These are phyloP conservation scores for Orientallactaga sibirica DNA, from an alignment of 2,797 vertebrate species.

Conservation along the genomic window DNA sequence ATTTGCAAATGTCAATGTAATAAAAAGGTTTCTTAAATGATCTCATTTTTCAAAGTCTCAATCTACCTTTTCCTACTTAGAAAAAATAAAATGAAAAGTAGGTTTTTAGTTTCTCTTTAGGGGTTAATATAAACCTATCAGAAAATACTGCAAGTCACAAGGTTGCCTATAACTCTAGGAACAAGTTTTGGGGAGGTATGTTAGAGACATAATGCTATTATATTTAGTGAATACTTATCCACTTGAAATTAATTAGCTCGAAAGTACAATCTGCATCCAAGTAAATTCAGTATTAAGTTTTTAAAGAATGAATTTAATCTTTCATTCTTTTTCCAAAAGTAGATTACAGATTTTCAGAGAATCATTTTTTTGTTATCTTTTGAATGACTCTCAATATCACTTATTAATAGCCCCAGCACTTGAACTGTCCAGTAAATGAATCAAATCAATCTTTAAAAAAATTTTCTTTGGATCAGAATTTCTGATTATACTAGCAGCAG, in stretches of 20 bases:
- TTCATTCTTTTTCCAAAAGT: not conserved
- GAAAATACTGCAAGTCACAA: not conserved
- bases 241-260: slow-evolving; percentile 8
- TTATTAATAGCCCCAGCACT: not conserved
- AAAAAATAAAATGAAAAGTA: slow-evolving; percentile 23
- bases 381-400: not conserved
- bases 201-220: slow-evolving; percentile 15
- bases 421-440: not conserved
- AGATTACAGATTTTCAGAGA: slow-evolving; percentile 3
- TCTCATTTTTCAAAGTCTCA: not conserved
- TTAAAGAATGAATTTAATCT: not conserved
- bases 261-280: not conserved
- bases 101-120: slow-evolving; percentile 41
- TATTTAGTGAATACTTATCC: not conserved
- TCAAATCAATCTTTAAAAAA: not conserved
- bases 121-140: not conserved
- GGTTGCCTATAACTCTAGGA: not conserved
- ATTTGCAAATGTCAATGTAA: slow-evolving; percentile 19
- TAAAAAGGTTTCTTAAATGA: slow-evolving; percentile 23
- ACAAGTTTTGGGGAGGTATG: not conserved
- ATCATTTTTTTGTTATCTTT: not conserved
- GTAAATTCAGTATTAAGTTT: not conserved
- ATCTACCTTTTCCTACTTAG: not conserved
- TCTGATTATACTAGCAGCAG: not conserved
- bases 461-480: not conserved